Evolutionary conservation across 1,140 invertebrate genomes (phyloP).

Genomic region (Drosophila chauvacae): DNA sequence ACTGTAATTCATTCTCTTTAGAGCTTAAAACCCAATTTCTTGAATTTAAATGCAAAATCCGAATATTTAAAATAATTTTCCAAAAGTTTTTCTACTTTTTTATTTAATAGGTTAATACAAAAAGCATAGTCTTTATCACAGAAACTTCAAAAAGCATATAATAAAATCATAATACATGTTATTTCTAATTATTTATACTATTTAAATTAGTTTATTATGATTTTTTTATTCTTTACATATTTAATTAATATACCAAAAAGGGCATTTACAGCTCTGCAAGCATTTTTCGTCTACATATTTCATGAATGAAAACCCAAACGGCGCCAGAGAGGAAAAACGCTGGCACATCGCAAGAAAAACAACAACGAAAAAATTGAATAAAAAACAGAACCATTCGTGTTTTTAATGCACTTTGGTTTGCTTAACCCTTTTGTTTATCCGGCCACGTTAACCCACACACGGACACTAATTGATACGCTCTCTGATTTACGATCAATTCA

Average conservation of each 20-base stretch:
- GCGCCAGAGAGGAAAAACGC: conserved; percentile 17
- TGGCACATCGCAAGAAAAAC: background rate
- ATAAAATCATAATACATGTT: background rate
- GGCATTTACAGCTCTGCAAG: background rate
- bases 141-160: background rate
- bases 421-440: conserved; percentile 29
- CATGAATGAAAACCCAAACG: conserved; percentile 43
- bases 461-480: conserved; percentile 50
- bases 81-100: background rate
- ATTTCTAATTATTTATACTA: background rate
- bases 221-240: no score
- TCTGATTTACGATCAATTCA: conserved; percentile 42
- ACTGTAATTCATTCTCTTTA: no score
- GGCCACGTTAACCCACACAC: conserved; percentile 31
- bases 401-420: conserved; percentile 22
- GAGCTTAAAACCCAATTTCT: no score
- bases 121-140: no score
- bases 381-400: conserved; percentile 1
- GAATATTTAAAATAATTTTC: no score
- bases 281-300: conserved; percentile 4
- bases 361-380: background rate
- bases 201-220: no score
- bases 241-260: background rate
- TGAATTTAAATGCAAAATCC: no score
- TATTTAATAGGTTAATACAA: no score